These are phyloP conservation scores for Amazona vittata DNA, from an alignment of 2,113 vertebrate genomes.

Conservation along the genomic window DNA sequence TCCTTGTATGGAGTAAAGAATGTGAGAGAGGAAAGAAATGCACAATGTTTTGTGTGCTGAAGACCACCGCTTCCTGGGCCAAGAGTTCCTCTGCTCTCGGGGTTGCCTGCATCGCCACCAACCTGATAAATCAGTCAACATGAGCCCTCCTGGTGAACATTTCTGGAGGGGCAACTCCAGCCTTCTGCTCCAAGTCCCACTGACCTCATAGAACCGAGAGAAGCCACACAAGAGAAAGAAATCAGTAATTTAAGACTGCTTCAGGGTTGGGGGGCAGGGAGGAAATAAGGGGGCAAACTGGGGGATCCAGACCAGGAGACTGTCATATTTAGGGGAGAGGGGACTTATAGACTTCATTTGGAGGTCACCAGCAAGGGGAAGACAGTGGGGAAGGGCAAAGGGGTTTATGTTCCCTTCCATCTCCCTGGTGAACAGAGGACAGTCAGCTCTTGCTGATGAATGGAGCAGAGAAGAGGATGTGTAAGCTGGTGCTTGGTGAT, in stretches of 20 bases:
- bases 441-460: not conserved
- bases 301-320: not conserved
- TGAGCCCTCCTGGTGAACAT: fast-evolving
- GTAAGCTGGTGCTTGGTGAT: not conserved
- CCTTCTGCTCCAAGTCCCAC: not conserved
- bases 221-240: not conserved
- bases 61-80: not conserved
- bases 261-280: not conserved
- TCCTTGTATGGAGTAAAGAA: not conserved
- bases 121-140: not conserved
- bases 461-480: not conserved
- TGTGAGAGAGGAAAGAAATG: not conserved
- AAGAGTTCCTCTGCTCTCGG: not conserved
- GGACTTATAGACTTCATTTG: not conserved
- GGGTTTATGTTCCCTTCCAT: not conserved
- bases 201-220: not conserved
- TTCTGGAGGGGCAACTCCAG: not conserved
- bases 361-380: not conserved
- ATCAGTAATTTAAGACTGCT: not conserved
- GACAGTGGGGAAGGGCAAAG: not conserved
- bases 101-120: not conserved
- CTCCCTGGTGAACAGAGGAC: not conserved
- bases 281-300: not conserved
- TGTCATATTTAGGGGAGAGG: not conserved
- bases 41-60: not conserved